Conservation (phyloP, 2,888 invertebrate species). For the Tuta absoluta region DNA sequence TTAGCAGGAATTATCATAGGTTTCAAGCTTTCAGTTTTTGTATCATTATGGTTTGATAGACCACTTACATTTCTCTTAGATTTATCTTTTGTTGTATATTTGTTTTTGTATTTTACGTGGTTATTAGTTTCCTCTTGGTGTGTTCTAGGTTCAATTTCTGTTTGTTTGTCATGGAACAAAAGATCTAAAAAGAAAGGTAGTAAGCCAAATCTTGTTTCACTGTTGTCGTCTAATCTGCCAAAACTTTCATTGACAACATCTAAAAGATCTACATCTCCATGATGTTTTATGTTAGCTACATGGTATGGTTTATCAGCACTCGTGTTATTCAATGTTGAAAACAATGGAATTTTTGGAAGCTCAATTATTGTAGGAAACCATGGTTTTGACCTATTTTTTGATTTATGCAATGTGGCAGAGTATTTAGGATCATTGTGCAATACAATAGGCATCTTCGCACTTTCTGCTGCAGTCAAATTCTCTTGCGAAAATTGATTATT, state of each 20-base stretch:
- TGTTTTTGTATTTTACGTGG: constrained; percentile 37
- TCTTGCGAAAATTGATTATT: constrained; percentile 39
- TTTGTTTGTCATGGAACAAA: constrained; percentile 49
- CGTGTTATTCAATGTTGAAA: neutral
- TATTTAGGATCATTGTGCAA: constrained; percentile 23
- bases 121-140: constrained; percentile 33
- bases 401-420: neutral
- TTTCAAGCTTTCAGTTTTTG: constrained; percentile 36
- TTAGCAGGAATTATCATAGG: constrained; percentile 46
- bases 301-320: constrained; percentile 28
- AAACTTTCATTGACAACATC: neutral
- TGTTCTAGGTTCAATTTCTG: constrained; percentile 5
- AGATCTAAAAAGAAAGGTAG: constrained; percentile 59
- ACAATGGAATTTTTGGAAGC: neutral
- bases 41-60: constrained; percentile 18
- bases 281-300: neutral
- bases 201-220: constrained; percentile 37
- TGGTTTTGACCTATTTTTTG: constrained; percentile 13
- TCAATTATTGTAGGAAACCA: neutral
- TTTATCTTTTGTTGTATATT: constrained; percentile 31
- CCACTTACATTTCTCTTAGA: constrained; percentile 26
- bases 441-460: constrained; percentile 30
- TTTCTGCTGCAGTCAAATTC: constrained; percentile 57
- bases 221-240: constrained; percentile 24
- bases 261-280: neutral